A percentile compares a stretch with the other conserved stretches of the same genome.
phyloP scores from a whole-genome alignment of 2,113 vertebrate genomes.

The Gorsachius goisagi region DNA sequence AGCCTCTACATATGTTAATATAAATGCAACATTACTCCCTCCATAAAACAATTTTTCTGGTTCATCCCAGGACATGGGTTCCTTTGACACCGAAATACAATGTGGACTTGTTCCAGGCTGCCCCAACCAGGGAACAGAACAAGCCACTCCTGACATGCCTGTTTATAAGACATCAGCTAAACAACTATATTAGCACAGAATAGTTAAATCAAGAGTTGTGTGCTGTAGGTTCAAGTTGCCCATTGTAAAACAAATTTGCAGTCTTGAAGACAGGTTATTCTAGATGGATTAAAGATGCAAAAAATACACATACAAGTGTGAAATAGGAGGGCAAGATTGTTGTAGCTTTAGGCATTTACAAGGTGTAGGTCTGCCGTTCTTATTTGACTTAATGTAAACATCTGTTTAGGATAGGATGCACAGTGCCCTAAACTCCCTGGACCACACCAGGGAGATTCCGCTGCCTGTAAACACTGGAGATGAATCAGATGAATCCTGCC shows the following conservation, averaged over 20 bases:
- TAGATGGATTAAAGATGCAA: not conserved
- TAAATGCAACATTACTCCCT: not conserved
- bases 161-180: not conserved
- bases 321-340: not conserved
- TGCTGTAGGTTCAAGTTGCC: not conserved
- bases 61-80: not conserved
- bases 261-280: not conserved
- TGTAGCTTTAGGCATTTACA: not conserved
- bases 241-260: not conserved
- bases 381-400: not conserved
- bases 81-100: not conserved
- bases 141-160: not conserved
- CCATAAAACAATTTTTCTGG: not conserved
- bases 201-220: not conserved
- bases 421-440: not conserved
- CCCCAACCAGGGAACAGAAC: not conserved
- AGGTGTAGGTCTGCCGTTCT: not conserved
- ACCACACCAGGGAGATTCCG: not conserved
- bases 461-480: not conserved
- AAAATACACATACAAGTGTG: not conserved
- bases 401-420: not conserved
- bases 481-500: not conserved
- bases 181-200: not conserved
- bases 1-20: not conserved
- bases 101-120: not conserved